These are phyloP conservation scores for Syrphus vitripennis DNA, from an alignment of 2,888 invertebrate genomes.

Conservation along the genomic window DNA sequence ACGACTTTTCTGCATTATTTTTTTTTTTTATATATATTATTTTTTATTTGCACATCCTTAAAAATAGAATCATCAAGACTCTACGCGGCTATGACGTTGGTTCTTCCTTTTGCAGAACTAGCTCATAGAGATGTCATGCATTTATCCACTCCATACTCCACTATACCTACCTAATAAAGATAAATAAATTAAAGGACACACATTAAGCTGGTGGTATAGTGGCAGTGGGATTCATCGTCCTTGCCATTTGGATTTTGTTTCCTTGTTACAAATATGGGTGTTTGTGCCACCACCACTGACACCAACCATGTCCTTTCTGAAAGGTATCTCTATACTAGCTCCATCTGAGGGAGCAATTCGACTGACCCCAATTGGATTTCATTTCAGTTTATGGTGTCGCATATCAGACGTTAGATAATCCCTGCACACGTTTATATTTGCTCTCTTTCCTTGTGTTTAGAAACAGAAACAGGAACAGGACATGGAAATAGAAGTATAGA, in stretches of 20 bases:
- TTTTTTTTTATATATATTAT: constrained; percentile 11
- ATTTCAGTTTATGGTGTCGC: constrained; percentile 68
- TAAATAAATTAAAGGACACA: constrained; percentile 70
- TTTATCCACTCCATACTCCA: too few species aligned
- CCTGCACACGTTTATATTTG: constrained; percentile 47
- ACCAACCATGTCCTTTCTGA: background rate
- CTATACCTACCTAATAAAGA: constrained; percentile 51
- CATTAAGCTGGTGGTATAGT: constrained; percentile 47
- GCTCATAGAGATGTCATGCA: constrained; percentile 27
- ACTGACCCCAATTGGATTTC: constrained; percentile 69
- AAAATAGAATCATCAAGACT: constrained; percentile 38
- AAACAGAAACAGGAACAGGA: constrained; percentile 13
- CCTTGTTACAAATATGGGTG: constrained; percentile 49
- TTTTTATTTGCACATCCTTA: background rate
- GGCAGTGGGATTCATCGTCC: constrained; percentile 10
- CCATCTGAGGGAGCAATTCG: constrained; percentile 46
- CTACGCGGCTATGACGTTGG: background rate
- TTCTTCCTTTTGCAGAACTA: constrained; percentile 16
- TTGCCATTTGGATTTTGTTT: constrained; percentile 60
- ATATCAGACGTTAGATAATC: constrained; percentile 66
- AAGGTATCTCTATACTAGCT: background rate
- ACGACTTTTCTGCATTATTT: constrained; percentile 36
- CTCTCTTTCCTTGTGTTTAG: background rate
- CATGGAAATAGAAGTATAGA: too few species aligned
- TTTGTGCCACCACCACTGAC: background rate